Evolutionary conservation across 2,797 vertebrate genomes (phyloP).

Genomic region (Centroberyx gerrardi): DNA sequence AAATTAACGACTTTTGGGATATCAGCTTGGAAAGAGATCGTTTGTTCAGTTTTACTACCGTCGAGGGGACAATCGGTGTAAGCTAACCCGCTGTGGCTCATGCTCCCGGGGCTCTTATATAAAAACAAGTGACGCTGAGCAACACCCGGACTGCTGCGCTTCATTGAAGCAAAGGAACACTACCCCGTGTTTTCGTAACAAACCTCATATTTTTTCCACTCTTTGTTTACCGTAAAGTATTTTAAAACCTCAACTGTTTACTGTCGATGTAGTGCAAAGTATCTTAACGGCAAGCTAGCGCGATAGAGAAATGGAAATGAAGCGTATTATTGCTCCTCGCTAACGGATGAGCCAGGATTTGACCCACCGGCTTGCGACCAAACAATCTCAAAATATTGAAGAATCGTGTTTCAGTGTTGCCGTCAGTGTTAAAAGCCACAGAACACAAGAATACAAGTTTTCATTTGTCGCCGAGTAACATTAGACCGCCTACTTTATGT

Average conservation of each 20-base stretch:
- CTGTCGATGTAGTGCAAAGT: neutral
- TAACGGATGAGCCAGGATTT: conserved; percentile 39
- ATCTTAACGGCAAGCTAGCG: conserved; percentile 2
- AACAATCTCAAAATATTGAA: neutral
- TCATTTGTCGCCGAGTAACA: neutral
- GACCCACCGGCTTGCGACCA: neutral
- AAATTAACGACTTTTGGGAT: neutral
- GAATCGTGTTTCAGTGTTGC: rapidly evolving
- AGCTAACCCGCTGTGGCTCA: conserved; percentile 10
- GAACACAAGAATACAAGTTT: neutral
- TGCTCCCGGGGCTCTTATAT: conserved; percentile 47
- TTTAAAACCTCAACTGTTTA: neutral
- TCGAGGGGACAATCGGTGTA: conserved; percentile 6
- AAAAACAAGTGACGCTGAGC: conserved; percentile 53
- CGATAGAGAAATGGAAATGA: conserved; percentile 21
- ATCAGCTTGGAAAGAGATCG: neutral
- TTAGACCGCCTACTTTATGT: neutral
- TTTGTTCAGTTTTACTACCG: conserved; percentile 10
- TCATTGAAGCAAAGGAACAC: too few species aligned
- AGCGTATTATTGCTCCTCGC: conserved; percentile 53
- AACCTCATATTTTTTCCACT: rapidly evolving
- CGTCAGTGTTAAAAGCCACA: neutral
- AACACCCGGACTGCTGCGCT: neutral
- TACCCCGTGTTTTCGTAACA: neutral
- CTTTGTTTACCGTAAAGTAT: too few species aligned